Conservation (phyloP, 2,113 vertebrate species). For the Cynopterus brachyotis region DNA sequence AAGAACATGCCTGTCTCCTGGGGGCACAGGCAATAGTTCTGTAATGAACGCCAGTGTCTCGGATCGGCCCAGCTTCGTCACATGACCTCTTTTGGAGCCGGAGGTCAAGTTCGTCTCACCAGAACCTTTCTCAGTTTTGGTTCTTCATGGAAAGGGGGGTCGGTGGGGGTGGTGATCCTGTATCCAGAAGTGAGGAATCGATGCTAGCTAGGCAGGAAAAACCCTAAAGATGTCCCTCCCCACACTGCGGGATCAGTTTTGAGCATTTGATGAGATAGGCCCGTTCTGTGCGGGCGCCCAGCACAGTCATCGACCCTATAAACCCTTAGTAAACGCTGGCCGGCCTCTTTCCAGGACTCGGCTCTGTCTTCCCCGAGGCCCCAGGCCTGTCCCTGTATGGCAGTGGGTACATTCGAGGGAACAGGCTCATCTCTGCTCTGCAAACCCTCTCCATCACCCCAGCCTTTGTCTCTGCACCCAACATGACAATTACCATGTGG, state of each 20-base stretch:
- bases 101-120: not conserved
- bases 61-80: not conserved
- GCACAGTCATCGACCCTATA: rapidly evolving
- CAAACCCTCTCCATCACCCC: constrained; percentile 80
- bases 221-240: not conserved
- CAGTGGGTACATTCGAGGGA: constrained; percentile 57
- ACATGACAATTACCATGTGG: constrained; percentile 88
- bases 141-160: not conserved
- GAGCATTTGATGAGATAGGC: rapidly evolving
- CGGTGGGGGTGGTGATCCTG: not conserved
- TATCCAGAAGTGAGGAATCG: not conserved
- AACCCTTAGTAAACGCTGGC: not conserved
- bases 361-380: not conserved
- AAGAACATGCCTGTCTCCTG: not conserved
- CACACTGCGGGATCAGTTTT: not conserved
- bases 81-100: not conserved
- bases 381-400: not conserved
- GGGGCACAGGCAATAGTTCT: not conserved
- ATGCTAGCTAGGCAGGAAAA: not conserved
- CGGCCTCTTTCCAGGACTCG: not conserved
- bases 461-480: constrained; percentile 85
- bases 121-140: not conserved
- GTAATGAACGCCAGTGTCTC: rapidly evolving
- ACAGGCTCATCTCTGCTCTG: constrained; percentile 70
- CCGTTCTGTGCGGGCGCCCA: not conserved